phyloP scores from a whole-genome alignment of 2,113 vertebrate species.

The Trogon surrucura region DNA sequence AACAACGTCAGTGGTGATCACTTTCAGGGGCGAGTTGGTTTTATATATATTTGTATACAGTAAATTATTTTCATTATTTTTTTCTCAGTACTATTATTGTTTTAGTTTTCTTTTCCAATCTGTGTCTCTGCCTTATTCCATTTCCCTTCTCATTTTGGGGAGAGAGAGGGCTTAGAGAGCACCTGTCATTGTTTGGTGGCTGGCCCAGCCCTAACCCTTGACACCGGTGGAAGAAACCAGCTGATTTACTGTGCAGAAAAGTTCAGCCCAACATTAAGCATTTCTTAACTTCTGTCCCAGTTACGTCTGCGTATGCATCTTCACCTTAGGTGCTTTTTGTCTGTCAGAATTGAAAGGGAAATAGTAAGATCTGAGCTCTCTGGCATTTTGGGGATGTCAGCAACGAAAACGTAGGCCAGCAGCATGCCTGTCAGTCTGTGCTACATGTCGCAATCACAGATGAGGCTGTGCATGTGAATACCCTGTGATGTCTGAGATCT shows the following conservation, averaged over 20 bases:
- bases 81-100: no score
- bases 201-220: no score
- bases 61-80: no score
- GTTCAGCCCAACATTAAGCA: not conserved
- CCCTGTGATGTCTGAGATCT: not conserved
- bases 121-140: no score
- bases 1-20: no score
- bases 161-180: no score
- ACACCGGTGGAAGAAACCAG: not conserved
- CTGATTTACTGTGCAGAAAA: not conserved
- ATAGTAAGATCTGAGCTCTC: not conserved
- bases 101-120: no score
- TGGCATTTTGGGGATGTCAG: not conserved
- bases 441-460: not conserved
- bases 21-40: no score
- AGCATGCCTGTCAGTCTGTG: not conserved
- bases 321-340: not conserved
- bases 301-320: rapidly evolving
- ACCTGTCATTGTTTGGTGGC: no score
- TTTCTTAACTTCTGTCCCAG: not conserved
- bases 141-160: no score
- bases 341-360: not conserved
- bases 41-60: no score
- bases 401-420: not conserved
- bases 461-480: not conserved